Evolutionary conservation across 2,797 vertebrate genomes (phyloP).

Genomic region (Falco biarmicus): DNA sequence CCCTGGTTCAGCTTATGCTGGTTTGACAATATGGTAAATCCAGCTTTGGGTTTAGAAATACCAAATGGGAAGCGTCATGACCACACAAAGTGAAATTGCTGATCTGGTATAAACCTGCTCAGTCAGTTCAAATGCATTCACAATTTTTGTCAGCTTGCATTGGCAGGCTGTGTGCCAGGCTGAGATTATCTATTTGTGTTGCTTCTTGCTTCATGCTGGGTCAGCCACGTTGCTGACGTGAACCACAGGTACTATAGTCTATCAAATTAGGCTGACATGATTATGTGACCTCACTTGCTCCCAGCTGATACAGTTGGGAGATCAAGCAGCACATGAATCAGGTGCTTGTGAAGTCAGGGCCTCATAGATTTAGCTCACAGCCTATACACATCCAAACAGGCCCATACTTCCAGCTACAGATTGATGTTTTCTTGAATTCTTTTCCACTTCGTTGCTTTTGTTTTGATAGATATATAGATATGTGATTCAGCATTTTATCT

Average conservation of each 20-base stretch:
- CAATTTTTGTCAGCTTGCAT: neutral
- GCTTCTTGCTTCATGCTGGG: neutral
- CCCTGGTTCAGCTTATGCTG: neutral
- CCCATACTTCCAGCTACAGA: neutral
- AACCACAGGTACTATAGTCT: neutral
- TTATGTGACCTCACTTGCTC: neutral
- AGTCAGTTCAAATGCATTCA: neutral
- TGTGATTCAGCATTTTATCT: neutral
- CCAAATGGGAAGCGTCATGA: rapidly evolving
- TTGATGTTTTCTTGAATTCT: neutral
- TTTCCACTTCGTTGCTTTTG: neutral
- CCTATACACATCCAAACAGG: neutral
- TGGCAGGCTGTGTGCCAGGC: neutral
- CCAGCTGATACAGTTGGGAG: neutral
- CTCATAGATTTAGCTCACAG: neutral
- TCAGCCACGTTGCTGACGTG: neutral
- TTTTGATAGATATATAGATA: neutral
- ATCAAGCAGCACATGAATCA: neutral
- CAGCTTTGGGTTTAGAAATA: neutral
- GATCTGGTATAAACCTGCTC: neutral
- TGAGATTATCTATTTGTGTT: neutral
- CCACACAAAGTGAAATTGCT: neutral
- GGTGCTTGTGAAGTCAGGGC: neutral
- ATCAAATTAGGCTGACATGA: neutral
- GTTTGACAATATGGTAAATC: neutral